These are phyloP conservation scores for Dromiciops gliroides DNA, from an alignment of 2,113 vertebrate genomes.

Conservation along the genomic window DNA sequence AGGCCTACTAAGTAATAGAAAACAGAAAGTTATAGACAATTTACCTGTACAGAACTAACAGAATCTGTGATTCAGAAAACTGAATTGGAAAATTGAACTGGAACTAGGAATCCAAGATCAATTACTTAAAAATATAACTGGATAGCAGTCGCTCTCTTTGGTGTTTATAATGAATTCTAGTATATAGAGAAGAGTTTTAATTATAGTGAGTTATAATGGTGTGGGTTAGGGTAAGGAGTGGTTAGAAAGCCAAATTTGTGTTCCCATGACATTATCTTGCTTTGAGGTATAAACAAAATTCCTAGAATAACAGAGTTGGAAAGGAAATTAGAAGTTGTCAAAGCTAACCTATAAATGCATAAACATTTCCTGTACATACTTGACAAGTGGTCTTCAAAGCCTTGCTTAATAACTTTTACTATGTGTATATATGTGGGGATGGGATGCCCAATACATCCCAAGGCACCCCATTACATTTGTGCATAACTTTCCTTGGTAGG, in stretches of 20 bases:
- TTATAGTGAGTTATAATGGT: not conserved
- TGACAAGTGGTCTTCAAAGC: not conserved
- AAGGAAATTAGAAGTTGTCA: not conserved
- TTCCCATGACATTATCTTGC: not conserved
- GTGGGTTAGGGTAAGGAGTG: not conserved
- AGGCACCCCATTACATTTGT: not conserved
- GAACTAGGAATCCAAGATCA: not conserved
- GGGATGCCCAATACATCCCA: not conserved
- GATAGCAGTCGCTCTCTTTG: not conserved
- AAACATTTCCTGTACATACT: not conserved
- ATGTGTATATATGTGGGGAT: too few species aligned
- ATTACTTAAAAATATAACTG: not conserved
- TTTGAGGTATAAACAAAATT: not conserved
- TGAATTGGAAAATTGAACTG: too few species aligned
- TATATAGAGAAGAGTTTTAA: not conserved
- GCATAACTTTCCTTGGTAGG: not conserved
- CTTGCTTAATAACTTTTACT: too few species aligned
- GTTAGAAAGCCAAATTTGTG: not conserved
- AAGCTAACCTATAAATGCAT: not conserved
- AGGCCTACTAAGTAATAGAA: not conserved
- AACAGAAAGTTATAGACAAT: not conserved
- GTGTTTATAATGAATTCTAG: not conserved
- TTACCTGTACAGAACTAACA: not conserved
- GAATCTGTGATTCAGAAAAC: not conserved
- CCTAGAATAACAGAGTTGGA: not conserved